These are phyloP conservation scores for Platysternon megacephalum DNA, from an alignment of 2,113 vertebrate species.

Conservation along the genomic window DNA sequence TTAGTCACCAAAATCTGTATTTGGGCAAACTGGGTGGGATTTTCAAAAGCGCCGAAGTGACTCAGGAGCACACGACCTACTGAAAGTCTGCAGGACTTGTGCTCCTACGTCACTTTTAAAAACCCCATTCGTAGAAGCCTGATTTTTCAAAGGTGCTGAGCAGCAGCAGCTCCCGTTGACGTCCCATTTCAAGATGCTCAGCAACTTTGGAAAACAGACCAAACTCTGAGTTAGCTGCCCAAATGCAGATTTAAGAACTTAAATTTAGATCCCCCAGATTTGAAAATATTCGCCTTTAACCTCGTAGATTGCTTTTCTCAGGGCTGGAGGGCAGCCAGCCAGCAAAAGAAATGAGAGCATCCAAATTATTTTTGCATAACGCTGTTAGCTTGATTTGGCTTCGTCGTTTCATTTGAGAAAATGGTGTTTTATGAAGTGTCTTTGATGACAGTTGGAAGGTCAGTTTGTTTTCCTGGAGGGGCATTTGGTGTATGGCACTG, in stretches of 20 bases:
- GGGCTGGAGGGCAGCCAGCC: background rate
- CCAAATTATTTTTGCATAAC: background rate
- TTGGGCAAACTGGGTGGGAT: background rate
- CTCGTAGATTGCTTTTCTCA: background rate
- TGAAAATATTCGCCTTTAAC: background rate
- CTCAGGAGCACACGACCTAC: no score
- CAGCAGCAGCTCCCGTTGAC: background rate
- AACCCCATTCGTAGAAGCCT: background rate
- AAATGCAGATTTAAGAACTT: background rate
- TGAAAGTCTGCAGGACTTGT: background rate
- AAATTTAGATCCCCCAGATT: background rate
- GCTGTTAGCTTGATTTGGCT: background rate
- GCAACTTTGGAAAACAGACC: background rate
- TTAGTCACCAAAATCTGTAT: background rate
- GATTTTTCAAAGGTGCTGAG: background rate
- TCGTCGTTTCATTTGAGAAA: background rate
- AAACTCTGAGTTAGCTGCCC: background rate
- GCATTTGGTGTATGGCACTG: background rate
- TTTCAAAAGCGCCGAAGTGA: background rate
- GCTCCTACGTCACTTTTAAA: background rate
- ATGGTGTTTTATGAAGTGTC: background rate
- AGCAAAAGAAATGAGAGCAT: background rate
- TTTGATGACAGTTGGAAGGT: background rate
- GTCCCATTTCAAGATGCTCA: background rate
- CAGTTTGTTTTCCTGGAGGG: background rate